phyloP scores from a whole-genome alignment of 2,888 invertebrate species.

The Pteria penguin region DNA sequence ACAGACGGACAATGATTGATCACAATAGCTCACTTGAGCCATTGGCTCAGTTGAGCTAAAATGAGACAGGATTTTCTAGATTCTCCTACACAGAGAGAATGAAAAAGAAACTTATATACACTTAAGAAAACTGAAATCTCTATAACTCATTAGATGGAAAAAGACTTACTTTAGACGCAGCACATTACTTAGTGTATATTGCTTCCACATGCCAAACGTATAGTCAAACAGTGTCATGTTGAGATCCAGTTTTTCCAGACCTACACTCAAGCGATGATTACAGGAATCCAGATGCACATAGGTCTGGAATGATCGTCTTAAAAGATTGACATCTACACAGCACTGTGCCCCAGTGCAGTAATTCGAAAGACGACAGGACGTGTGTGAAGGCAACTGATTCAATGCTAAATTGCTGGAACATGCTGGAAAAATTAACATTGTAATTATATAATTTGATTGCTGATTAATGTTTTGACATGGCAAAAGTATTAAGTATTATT shows the following conservation, averaged over 20 bases:
- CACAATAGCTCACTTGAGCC: too few relatives aligned
- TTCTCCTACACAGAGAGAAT: too few relatives aligned
- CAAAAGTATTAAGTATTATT: too few relatives aligned
- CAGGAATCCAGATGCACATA: conserved; percentile 50
- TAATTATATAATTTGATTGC: too few relatives aligned
- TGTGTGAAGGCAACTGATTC: neutral
- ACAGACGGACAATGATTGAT: too few relatives aligned
- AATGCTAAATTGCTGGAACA: neutral
- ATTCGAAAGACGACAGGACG: conserved; percentile 23
- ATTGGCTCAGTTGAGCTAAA: too few relatives aligned
- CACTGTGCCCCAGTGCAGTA: conserved; percentile 35
- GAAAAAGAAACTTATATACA: too few relatives aligned
- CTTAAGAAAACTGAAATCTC: too few relatives aligned
- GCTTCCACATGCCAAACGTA: conserved; percentile 24
- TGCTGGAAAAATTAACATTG: conserved; percentile 12
- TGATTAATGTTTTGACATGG: too few relatives aligned
- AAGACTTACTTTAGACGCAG: conserved; percentile 31
- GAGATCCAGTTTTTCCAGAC: conserved; percentile 49
- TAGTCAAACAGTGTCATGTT: conserved; percentile 36
- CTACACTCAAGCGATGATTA: conserved; percentile 48
- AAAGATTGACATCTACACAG: conserved; percentile 28
- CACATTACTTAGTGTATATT: conserved; percentile 23
- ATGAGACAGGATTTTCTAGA: too few relatives aligned
- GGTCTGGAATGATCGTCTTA: conserved; percentile 13
- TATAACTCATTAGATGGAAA: neutral